Evolutionary conservation across 64 coral and sea anemone genomes (phyloP), one percentile per base, ranked within the genome.

Genomic region (Stylophora pistillata): DNA sequence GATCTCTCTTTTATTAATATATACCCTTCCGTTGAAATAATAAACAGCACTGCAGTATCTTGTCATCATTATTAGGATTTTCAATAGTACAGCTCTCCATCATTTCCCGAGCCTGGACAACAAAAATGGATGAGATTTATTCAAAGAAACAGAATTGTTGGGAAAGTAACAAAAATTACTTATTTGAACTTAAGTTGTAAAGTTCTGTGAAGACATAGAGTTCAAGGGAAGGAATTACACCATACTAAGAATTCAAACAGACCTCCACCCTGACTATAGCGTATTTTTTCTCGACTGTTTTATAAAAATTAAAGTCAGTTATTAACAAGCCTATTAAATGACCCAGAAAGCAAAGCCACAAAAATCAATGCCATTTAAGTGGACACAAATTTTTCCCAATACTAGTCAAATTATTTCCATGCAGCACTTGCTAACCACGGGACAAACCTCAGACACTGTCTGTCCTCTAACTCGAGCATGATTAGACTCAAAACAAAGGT

Each of bases 41-140:
- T 9, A 96, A 74, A 69, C 94, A 96, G 61, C 94, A 96, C 61
- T 96, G 94, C 70, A 96, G 89, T 74, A 96, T 96, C 71, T 91
- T 89, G 76, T 96, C 94, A 90, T 96, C 94, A 90, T 96, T 96
- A 10, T 87, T 78, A 81, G 80, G 80, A 70, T 84, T 62, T n/a
- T 84, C 80, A 17, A 84, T 69, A 26, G 80, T 53, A 69, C 80
- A 69, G 23, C 53, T 69, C 1, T 84, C 80, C 80, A 84, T 84
- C 80, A 84, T 84, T 63, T 84, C 80, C 52, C 37, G 62, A 10
- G 62, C 80, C 80, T 84, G 28, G 53, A 68, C 37, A 23, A 76
- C 1, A 74, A 3, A 76, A 76, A 76, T n/a, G 23, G 25, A 26
- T 26, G 12, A 12, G 10, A 68, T 9, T 26, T 12, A n/a, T 26